Evolutionary conservation across 2,113 vertebrate genomes (phyloP).

Genomic region (Platysteira castanea): DNA sequence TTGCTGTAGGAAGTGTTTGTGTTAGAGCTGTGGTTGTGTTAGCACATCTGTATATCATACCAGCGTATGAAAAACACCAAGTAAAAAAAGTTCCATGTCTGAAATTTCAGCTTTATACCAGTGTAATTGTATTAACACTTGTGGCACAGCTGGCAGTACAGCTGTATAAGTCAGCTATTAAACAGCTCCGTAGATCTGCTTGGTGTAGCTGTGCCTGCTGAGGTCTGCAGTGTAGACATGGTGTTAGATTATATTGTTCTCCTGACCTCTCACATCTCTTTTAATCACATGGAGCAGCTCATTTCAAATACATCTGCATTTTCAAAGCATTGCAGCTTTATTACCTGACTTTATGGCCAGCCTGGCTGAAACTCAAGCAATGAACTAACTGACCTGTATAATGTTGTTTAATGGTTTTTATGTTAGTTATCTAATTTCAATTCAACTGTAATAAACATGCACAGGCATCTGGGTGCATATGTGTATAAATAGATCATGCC

Average conservation of each 20-base stretch:
- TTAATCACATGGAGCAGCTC: conserved; percentile 31
- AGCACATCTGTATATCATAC: neutral
- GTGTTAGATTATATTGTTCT: conserved; percentile 3
- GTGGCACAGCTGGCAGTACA: neutral
- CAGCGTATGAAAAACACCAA: neutral
- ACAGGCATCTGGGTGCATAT: neutral
- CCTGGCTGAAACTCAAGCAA: conserved; percentile 46
- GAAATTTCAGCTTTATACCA: neutral
- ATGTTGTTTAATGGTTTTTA: conserved; percentile 30
- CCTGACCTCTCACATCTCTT: conserved; percentile 29
- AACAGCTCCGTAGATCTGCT: neutral
- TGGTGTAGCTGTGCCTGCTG: neutral
- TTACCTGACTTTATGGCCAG: conserved; percentile 49
- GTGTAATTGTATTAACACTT: neutral
- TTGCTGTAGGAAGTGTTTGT: neutral
- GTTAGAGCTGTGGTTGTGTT: neutral
- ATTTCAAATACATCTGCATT: conserved; percentile 43
- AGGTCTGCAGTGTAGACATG: neutral
- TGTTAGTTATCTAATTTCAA: conserved; percentile 20
- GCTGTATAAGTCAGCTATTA: neutral
- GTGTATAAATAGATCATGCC: conserved; percentile 5
- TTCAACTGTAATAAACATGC: neutral
- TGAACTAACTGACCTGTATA: conserved; percentile 51
- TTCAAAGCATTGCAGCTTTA: conserved; percentile 54
- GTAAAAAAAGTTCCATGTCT: neutral